These are phyloP conservation scores for Chydorus sphaericus DNA, from an alignment of 2,888 invertebrate species.

Conservation along the genomic window DNA sequence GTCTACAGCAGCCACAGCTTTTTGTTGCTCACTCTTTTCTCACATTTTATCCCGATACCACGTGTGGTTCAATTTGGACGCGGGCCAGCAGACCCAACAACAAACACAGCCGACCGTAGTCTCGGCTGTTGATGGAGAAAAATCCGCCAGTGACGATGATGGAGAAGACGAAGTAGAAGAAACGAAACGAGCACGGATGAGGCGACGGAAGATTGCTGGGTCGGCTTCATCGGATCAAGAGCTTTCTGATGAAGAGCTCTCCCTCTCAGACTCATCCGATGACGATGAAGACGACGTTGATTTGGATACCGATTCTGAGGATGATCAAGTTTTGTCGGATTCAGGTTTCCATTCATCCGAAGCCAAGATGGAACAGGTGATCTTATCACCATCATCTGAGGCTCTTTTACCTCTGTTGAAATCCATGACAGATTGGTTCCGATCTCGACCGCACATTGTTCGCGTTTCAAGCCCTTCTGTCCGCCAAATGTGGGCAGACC, in stretches of 20 bases:
- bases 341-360: slow-evolving; percentile 1
- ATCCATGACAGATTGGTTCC: not conserved
- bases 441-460: not conserved
- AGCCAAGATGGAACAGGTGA: not conserved
- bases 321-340: slow-evolving; percentile 17
- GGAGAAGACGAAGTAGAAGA: slow-evolving; percentile 1
- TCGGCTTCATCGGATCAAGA: not conserved
- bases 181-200: not conserved
- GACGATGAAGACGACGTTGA: slow-evolving; percentile 16
- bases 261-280: too few relatives aligned
- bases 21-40: slow-evolving; percentile 65
- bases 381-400: not conserved
- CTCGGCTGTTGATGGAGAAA: not conserved
- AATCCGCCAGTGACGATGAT: too few relatives aligned
- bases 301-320: slow-evolving; percentile 19
- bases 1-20: slow-evolving; percentile 66
- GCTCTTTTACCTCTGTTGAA: not conserved
- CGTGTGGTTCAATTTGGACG: not conserved
- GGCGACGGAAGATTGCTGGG: not conserved
- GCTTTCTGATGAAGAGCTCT: not conserved
- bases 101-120: not conserved
- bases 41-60: slow-evolving; percentile 34
- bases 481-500: not conserved
- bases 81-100: not conserved
- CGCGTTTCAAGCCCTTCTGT: not conserved